Evolutionary conservation across 2,797 vertebrate species (phyloP).

Genomic region (Esox lucius): DNA sequence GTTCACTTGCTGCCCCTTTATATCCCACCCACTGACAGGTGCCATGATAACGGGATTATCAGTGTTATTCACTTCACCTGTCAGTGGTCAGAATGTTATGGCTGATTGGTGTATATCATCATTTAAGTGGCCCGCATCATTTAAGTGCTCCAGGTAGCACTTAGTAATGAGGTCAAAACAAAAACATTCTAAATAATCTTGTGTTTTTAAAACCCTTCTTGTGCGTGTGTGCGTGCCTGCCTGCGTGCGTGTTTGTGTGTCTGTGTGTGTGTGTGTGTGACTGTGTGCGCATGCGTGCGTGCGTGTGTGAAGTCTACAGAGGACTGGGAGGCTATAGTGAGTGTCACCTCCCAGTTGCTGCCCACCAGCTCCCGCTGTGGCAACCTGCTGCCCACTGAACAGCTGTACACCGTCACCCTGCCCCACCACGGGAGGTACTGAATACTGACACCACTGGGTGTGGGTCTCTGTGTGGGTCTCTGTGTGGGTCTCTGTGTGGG

Average conservation of each 20-base stretch:
- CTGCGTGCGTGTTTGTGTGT: background rate
- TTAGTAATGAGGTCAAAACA: no score
- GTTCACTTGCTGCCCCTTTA: no score
- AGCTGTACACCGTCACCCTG: constrained; percentile 80
- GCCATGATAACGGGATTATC: no score
- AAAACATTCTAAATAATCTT: no score
- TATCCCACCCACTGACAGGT: no score
- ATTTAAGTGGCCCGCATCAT: no score
- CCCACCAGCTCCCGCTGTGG: constrained; percentile 84
- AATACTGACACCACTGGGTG: background rate
- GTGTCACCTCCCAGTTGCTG: constrained; percentile 74
- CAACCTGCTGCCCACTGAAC: constrained; percentile 85
- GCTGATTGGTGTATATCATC: no score
- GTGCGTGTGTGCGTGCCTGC: background rate
- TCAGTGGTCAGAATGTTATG: no score
- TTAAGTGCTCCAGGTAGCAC: no score
- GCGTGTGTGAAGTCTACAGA: constrained; percentile 79
- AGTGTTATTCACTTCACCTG: no score
- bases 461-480: constrained; percentile 3
- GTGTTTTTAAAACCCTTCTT: background rate
- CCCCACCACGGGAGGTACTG: constrained; percentile 81
- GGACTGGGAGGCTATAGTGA: constrained; percentile 86
- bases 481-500: no score
- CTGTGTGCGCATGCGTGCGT: constrained; percentile 34
- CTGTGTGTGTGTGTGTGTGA: constrained; percentile 8